Percentiles rank a stretch among this genome's conserved stretches.
These are phyloP conservation scores for Uloborus diversus DNA, from an alignment of 1,140 invertebrate genomes.

Conservation along the genomic window DNA sequence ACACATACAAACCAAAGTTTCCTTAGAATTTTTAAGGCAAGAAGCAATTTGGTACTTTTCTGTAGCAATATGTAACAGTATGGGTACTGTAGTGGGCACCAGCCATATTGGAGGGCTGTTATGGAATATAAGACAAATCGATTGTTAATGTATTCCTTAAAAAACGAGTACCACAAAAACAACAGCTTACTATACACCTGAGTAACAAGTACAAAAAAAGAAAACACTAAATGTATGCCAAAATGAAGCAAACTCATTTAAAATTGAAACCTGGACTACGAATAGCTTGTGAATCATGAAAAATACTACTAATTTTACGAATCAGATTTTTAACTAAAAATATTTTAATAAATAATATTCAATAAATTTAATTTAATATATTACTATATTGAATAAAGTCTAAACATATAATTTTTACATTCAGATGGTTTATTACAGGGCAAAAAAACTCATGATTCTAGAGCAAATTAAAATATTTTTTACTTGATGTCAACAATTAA, in stretches of 20 bases:
- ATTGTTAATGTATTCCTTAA: constrained; percentile 55
- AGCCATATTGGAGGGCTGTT: constrained; percentile 58
- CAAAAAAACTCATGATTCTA: too few relatives aligned
- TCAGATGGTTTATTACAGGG: too few relatives aligned
- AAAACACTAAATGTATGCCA: constrained; percentile 10
- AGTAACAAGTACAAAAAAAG: constrained; percentile 6
- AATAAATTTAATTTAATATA: too few relatives aligned
- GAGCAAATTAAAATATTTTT: background rate
- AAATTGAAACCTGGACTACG: background rate
- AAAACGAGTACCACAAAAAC: constrained; percentile 43
- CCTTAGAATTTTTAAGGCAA: constrained; percentile 52
- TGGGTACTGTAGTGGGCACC: constrained; percentile 43
- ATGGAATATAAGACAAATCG: constrained; percentile 58
- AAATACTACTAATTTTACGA: too few relatives aligned
- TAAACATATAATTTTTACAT: too few relatives aligned
- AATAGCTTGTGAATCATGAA: too few relatives aligned
- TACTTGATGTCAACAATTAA: too few relatives aligned
- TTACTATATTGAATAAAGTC: too few relatives aligned
- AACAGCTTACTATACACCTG: constrained; percentile 31
- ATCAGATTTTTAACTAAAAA: background rate
- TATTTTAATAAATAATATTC: too few relatives aligned
- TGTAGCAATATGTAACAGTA: too few relatives aligned
- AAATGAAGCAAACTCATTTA: constrained; percentile 18
- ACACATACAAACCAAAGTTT: constrained; percentile 58
- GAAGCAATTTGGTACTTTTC: constrained; percentile 33